Evolutionary conservation across 1,140 invertebrate genomes (phyloP), one percentile per base, ranked within the genome.

Genomic region (Eupeodes corollae): DNA sequence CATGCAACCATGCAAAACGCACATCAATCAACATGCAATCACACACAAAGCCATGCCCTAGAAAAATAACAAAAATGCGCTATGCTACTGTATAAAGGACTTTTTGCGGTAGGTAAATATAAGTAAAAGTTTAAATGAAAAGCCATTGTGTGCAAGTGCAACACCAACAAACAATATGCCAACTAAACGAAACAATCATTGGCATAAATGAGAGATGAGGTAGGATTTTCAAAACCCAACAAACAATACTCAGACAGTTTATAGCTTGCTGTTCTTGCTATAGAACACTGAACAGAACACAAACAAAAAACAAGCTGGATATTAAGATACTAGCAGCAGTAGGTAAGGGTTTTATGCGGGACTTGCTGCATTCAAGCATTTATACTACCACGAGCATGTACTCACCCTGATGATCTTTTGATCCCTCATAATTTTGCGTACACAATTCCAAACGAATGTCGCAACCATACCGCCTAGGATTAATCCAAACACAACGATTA

Each of bases 391-490:
- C 34, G 39, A 44, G 21, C 44, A 49, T 47, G 40, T 53, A 65
- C 68, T 75, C 70, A 88, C 88, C 74, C 84, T 80, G 53, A 91
- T 88, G 57, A 88, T 85, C 52, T 79, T 78, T 59, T 88, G 86
- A 70, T 92, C 88, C 54, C 82, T 77, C 53, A 88, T 76, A 32
- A 92, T 74, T 58, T 91, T 91, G 53, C 82, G 77, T 48, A 86
- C 74, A 63, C 88, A 91, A 56, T 90, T 91, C 69, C 84, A 87
- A 37, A 89, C 73, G 64, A 90, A 87, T 31, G 86, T 84, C 53
- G 84, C 81, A 59, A 85, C 88, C 81, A 94, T 87, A 13, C 88
- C 88, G 31, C 81, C 81, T 44, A 93, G 75, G 37, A 93, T 88
- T 18, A 91, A 68, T 12, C 83, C 85, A 61, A 92, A 92, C 31